Evolutionary conservation across 2,888 invertebrate species (phyloP).

Genomic region (Oxycera nigricornis): DNA sequence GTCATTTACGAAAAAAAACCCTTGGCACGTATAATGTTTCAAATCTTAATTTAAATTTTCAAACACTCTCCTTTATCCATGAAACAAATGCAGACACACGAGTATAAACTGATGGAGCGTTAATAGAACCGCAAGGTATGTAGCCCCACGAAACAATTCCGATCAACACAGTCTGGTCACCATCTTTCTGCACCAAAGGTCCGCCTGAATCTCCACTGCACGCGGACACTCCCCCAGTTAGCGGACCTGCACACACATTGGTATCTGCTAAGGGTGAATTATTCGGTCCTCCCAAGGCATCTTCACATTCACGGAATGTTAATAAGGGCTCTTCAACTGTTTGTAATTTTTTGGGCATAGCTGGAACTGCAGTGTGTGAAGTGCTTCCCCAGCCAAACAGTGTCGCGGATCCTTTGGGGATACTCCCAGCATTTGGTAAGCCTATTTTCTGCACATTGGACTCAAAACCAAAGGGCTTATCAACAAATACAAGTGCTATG

Average conservation of each 20-base stretch:
- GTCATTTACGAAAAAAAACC: too few relatives aligned
- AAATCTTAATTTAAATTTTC: too few relatives aligned
- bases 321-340: slow-evolving; percentile 49
- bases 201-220: slow-evolving; percentile 62
- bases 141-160: slow-evolving; percentile 65
- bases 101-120: slow-evolving; percentile 62
- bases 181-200: slow-evolving; percentile 52
- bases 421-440: slow-evolving; percentile 36
- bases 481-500: slow-evolving; percentile 63
- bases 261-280: slow-evolving; percentile 44
- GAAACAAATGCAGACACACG: slow-evolving; percentile 52
- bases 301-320: slow-evolving; percentile 26
- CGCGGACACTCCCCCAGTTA: slow-evolving; percentile 57
- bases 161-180: slow-evolving; percentile 49
- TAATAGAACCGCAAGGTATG: slow-evolving; percentile 59
- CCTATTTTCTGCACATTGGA: slow-evolving; percentile 1
- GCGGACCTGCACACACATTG: slow-evolving; percentile 42
- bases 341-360: slow-evolving; percentile 52
- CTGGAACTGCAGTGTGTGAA: slow-evolving; percentile 8
- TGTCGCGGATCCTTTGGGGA: slow-evolving; percentile 41
- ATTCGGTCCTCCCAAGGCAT: slow-evolving; percentile 14
- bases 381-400: slow-evolving; percentile 54
- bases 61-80: slow-evolving; percentile 53
- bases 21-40: too few relatives aligned
- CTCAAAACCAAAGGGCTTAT: slow-evolving; percentile 53